Base-by-base conservation (phyloP, 2,797 vertebrate species). In the Premnoplex brunnescens region DNA sequence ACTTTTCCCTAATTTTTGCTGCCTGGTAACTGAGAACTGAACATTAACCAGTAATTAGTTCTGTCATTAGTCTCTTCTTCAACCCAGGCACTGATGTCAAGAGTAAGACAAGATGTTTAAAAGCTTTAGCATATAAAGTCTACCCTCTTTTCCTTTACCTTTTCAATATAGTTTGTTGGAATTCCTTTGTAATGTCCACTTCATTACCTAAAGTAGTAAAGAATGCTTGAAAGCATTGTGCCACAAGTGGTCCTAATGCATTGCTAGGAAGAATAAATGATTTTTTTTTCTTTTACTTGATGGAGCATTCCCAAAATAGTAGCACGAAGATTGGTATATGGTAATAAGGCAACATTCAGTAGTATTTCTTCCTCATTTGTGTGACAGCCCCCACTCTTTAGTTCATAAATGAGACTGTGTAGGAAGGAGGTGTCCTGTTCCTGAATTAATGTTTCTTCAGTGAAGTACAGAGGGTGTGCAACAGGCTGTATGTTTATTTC, bases 31-130 rank as follows among this genome's bases (percentile, higher is more conserved):
- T 44, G 85, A 71, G 56, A 77, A 63, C 22, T 78, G 60, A 71
- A 93, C 87, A 92, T 48, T 37, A 93, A 63, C 24, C 12, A 51
- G 13, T 56, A 68, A 68, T 89, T 76, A 56, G 22, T 90, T 93
- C 43, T 85, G 34, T 46, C 51, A 62, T 80, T 59, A 34, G 18
- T 71, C 13, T 81, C 11, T 66, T 89, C 36, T 72, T 89, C 56
- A 85, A 58, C 34, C 11, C n/a, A 76, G 52, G 24, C 44, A 85
- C 0, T 12, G 48, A 37, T 62, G 10, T 81, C 48, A 60, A 72
- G 41, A 32, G 26, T 58, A 84, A 81, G 63, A 67, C 36, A 84
- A 73, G 48, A 21, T 60, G 39, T 75, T 86, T 63, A 67, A 58
- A 54, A 76, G 21, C 22, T 56, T 91, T 10, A 74, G 20, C 23